Conservation (phyloP, 1,140 invertebrate species). For the Drosophila nasuta region DNA sequence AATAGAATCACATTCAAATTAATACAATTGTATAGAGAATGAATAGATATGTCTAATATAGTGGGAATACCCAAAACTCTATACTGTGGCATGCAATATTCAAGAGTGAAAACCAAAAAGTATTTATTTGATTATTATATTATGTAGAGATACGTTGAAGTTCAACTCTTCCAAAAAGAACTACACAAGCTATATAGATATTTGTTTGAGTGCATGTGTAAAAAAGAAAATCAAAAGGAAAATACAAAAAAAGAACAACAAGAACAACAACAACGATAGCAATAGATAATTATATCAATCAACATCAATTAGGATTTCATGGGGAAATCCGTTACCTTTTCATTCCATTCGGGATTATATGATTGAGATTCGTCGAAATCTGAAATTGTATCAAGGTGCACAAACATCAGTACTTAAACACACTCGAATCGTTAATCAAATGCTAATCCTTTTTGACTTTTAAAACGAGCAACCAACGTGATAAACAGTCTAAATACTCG, state of each 20-base stretch:
- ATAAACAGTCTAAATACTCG: constrained; percentile 26
- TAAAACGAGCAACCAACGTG: constrained; percentile 49
- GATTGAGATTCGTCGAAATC: constrained; percentile 84
- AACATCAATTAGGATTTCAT: constrained; percentile 68
- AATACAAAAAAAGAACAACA: constrained; percentile 3
- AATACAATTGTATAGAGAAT: neutral
- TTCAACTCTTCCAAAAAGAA: constrained; percentile 29
- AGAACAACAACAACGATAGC: constrained; percentile 33
- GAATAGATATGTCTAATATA: neutral
- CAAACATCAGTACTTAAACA: constrained; percentile 35
- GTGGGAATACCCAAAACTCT: constrained; percentile 46
- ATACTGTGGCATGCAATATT: constrained; percentile 61
- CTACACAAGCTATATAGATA: constrained; percentile 68
- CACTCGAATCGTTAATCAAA: constrained; percentile 3
- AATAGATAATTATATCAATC: constrained; percentile 29
- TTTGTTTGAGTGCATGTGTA: constrained; percentile 58
- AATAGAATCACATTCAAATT: neutral
- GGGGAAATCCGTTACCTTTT: constrained; percentile 83
- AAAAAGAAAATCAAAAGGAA: constrained; percentile 9
- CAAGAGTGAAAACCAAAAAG: constrained; percentile 37
- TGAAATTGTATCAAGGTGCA: constrained; percentile 79
- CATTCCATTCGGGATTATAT: constrained; percentile 84
- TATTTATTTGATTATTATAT: constrained; percentile 8
- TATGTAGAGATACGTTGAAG: neutral
- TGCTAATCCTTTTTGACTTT: constrained; percentile 16